These are phyloP conservation scores for Scaptomyza cyrtandrae DNA, from an alignment of 2,888 invertebrate genomes.

Conservation along the genomic window DNA sequence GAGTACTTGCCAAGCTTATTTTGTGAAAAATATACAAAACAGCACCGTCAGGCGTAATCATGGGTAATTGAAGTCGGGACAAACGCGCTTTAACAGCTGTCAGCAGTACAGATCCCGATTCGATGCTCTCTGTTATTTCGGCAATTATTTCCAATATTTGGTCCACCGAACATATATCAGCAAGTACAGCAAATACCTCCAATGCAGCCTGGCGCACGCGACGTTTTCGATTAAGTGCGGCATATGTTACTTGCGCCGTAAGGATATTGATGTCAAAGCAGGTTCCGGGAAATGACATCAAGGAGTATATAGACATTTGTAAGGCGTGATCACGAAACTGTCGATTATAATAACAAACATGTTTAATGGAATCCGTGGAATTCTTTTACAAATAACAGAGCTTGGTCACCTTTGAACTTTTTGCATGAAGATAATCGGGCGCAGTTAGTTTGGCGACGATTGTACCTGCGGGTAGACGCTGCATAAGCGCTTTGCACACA, in stretches of 20 bases:
- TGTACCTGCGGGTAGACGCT: constrained; percentile 84
- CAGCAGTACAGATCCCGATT: constrained; percentile 86
- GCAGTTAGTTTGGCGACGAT: constrained; percentile 84
- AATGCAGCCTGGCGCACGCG: constrained; percentile 91
- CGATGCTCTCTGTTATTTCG: constrained; percentile 84
- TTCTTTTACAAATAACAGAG: neutral
- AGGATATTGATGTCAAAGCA: constrained; percentile 87
- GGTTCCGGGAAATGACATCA: constrained; percentile 91
- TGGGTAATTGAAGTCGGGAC: constrained; percentile 90
- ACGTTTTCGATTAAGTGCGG: constrained; percentile 87
- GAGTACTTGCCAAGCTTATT: constrained; percentile 38
- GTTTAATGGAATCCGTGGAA: neutral
- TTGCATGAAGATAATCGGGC: constrained; percentile 84
- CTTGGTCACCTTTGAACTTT: constrained; percentile 83
- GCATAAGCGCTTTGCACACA: constrained; percentile 85
- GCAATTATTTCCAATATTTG: constrained; percentile 88
- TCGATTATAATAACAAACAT: constrained; percentile 1
- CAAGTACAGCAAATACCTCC: constrained; percentile 91
- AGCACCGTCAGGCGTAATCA: constrained; percentile 89
- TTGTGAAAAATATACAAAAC: constrained; percentile 89
- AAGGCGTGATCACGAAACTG: constrained; percentile 90
- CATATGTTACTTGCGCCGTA: constrained; percentile 83
- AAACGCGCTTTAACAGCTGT: constrained; percentile 90
- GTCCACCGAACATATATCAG: constrained; percentile 88
- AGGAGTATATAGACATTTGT: constrained; percentile 90